phyloP scores from a whole-genome alignment of 1,140 invertebrate species.

The Calliphora vicina region DNA sequence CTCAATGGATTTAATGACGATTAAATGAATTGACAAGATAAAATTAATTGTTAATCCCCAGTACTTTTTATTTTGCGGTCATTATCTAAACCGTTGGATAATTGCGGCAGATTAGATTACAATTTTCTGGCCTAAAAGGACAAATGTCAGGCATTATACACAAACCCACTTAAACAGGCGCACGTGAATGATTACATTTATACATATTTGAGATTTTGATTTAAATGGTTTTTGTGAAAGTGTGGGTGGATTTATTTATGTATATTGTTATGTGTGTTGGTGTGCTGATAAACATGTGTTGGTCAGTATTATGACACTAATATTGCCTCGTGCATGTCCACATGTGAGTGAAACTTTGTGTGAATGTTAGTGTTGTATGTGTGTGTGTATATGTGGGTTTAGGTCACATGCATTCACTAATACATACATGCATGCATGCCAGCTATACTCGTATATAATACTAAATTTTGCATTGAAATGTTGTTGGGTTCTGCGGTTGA shows the following conservation, averaged over 20 bases:
- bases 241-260: background rate
- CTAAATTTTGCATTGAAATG: slow-evolving; percentile 5
- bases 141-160: background rate
- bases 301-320: slow-evolving; percentile 31
- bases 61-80: background rate
- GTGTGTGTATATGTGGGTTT: background rate
- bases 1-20: background rate
- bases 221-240: background rate
- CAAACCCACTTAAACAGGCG: background rate
- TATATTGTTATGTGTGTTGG: no score
- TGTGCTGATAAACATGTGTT: background rate
- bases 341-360: background rate
- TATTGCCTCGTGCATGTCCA: slow-evolving; percentile 21
- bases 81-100: background rate
- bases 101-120: background rate
- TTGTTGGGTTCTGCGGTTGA: slow-evolving; percentile 53
- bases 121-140: background rate
- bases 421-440: slow-evolving; percentile 6
- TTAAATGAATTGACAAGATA: background rate
- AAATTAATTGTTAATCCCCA: background rate
- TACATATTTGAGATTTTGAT: background rate
- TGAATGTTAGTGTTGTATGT: background rate
- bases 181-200: background rate
- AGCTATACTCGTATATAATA: background rate
- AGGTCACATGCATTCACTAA: background rate